Base-by-base conservation (phyloP, 2,888 invertebrate genomes). In the Folsomia candida region DNA sequence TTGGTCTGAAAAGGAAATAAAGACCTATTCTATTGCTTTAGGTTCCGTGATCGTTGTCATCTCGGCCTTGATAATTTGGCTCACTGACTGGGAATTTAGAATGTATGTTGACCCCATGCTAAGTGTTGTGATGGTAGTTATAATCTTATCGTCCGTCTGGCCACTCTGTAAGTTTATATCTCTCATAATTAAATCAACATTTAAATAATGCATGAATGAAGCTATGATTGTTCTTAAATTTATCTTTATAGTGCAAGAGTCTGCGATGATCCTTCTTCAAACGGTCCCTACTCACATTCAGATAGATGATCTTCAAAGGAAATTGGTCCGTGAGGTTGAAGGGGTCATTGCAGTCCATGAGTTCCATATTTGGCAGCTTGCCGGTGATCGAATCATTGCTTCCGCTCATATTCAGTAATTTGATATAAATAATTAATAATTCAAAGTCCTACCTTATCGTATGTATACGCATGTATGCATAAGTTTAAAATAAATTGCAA, bases 201-300 rank as follows among this genome's bases (percentile, higher is more conserved):
- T 14, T 60, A 26, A 60, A 26, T n/a, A n/a, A n/a, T n/a, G n/a
- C n/a, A n/a, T n/a, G n/a, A n/a, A 60, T 6, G 24, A 61, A 59
- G 47, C 58, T 20, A 28, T 67, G 9, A 54, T 51, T n/a, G 4
- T 54, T 25, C 47, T 54, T 54, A 57, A 51, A 20, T 67, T 51
- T 25, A 27, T 20, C 29, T 26, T 73, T 77, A 64, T 81, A 84
- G 85, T 98, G 64, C 89, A 93, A 80, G 97, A 97, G 84, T 97
- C 97, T 0, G 96, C 97, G 2, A 86, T 96, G 76, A 97, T 98
- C 81, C 85, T 98, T 72, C 86, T 99, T 63, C 98, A 99, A 85
- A 97, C 97, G n/a, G 97, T 97, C 71, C 99, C 99, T 64, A 95
- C 95, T 20, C 97, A 97, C 84, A 95, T 98, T 82, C 92, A 94